Base-by-base conservation (phyloP, 2,888 invertebrate species). In the Aromia moschata region DNA sequence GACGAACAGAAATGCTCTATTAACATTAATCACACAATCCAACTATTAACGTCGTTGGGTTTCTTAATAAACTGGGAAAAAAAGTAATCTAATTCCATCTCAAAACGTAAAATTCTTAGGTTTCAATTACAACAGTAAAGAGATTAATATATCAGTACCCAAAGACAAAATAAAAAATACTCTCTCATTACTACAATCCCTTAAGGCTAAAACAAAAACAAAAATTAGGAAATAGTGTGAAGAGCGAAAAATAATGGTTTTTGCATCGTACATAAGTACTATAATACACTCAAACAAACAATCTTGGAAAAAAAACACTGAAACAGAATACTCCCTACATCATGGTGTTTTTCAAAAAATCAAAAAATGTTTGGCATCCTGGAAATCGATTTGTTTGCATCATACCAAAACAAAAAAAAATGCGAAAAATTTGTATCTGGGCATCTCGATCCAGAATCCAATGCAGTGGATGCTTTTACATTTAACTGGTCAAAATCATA, bases 251-350 rank as follows among this genome's bases (percentile, higher is more conserved):
- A 47, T 74, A 10, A 66, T 52, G 64, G 30, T 77, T 4, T 72
- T 69, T 46, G 74, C 74, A 1, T 74, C 75, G 1, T 78, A 77
- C 40, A 69, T 77, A 2, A 67, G 69, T 11, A 73, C 75, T 1
- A 74, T 10, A 77, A 76, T 47, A 44, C 15, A 33, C 57, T 61
- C 72, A 18, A 67, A 70, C 36, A 25, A 36, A 47, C 57, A 72
- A 58, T 54, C 71, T 62, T 43, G 70, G 56, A 15, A 20, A 57
- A 25, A n/a, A 16, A n/a, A 30, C 36, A 17, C n/a, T n/a, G 54
- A 63, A 37, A 63, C 63, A 3, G 63, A 60, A 54, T 63, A n/a
- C n/a, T n/a, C n/a, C n/a, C n/a, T n/a, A n/a, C n/a, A n/a, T n/a
- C n/a, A n/a, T n/a, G n/a, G n/a, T n/a, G 40, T 18, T n/a, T 52